Percentiles rank a stretch among this genome's conserved stretches.
phyloP scores from a whole-genome alignment of 2,888 invertebrate genomes.

The Agrotis puta region DNA sequence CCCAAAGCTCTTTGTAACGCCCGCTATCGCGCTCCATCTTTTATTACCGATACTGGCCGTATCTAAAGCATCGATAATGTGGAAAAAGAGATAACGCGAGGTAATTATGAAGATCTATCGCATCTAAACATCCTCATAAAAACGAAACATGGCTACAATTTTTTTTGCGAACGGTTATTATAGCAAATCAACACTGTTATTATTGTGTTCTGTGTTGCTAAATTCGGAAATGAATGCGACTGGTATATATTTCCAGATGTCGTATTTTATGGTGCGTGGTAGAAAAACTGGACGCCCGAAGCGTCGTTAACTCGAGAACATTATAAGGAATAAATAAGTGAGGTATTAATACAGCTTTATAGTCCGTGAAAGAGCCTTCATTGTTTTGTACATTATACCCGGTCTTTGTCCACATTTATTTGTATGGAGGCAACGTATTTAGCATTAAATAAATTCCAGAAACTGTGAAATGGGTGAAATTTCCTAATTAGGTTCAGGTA shows the following conservation, averaged over 20 bases:
- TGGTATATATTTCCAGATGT: slow-evolving; percentile 83
- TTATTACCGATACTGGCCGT: slow-evolving; percentile 74
- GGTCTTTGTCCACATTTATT: slow-evolving; percentile 78
- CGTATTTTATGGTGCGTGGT: slow-evolving; percentile 87
- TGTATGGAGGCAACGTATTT: slow-evolving; percentile 74
- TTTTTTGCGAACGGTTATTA: slow-evolving; percentile 65
- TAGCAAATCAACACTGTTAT: slow-evolving; percentile 67
- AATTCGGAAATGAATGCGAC: slow-evolving; percentile 80
- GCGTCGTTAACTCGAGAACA: slow-evolving; percentile 90
- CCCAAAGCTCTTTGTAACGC: slow-evolving; percentile 81
- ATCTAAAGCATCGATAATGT: slow-evolving; percentile 73
- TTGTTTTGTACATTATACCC: slow-evolving; percentile 80
- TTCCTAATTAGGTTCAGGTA: slow-evolving; percentile 54
- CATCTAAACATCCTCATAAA: slow-evolving; percentile 58
- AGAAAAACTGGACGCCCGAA: slow-evolving; percentile 85
- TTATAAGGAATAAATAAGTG: slow-evolving; percentile 89
- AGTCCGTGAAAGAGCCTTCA: slow-evolving; percentile 88
- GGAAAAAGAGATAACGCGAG: slow-evolving; percentile 68
- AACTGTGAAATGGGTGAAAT: slow-evolving; percentile 62
- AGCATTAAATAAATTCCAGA: slow-evolving; percentile 74
- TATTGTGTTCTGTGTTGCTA: slow-evolving; percentile 79
- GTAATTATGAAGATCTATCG: slow-evolving; percentile 64
- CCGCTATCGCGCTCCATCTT: slow-evolving; percentile 77
- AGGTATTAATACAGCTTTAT: slow-evolving; percentile 88
- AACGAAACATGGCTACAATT: slow-evolving; percentile 55